Evolutionary conservation across 2,797 vertebrate genomes (phyloP), one percentile per base, ranked within the genome.

Genomic region (Enteromius afrohamiltoni): DNA sequence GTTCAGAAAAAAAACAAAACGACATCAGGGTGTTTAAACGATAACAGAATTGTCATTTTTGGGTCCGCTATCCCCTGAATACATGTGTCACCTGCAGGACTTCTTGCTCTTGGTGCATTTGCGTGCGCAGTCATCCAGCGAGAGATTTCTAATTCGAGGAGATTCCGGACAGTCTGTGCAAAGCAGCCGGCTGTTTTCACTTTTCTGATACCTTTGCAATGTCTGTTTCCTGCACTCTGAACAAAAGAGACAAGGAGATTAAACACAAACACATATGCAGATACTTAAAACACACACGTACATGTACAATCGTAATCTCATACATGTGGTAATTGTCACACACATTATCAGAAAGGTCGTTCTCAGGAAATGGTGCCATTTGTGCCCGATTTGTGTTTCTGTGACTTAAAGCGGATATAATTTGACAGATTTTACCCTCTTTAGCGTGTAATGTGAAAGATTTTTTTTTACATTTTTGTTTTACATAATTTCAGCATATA

Each of bases 151-250:
- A 0, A 95, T 95, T 94, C 96, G 93, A 51, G 95, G 89, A 87
- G 93, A 90, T 89, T 95, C 91, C 85, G 93, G 89, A 83, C 95
- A 97, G 86, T 96, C 95, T 84, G 93, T 86, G 89, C 95, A 97
- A 86, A 95, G 89, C 88, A 99, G 92, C 88, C 94, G 92, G 85
- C 93, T 93, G 79, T 92, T 95, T 80, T 97, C 94, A 17, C 93
- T 96, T 93, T 97, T 98, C 92, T 95, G 96, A 91, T 96, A 99
- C 91, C 95, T 95, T 87, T 98, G 97, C 87, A 99, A 94, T 26
- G 93, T 93, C 83, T 92, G 93, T 80, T 86, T 90, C 88, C 93
- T 95, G 86, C 94, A 92, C 75, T 95, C 94, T 97, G 94, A 90
- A 78, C 88, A 49, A 60, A 80, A 19, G 78, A 40, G 40, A 85